A percentile compares a stretch with the other conserved stretches of the same genome.
Conservation (phyloP, 1,140 invertebrate species). For the Drosophila murphyi region DNA sequence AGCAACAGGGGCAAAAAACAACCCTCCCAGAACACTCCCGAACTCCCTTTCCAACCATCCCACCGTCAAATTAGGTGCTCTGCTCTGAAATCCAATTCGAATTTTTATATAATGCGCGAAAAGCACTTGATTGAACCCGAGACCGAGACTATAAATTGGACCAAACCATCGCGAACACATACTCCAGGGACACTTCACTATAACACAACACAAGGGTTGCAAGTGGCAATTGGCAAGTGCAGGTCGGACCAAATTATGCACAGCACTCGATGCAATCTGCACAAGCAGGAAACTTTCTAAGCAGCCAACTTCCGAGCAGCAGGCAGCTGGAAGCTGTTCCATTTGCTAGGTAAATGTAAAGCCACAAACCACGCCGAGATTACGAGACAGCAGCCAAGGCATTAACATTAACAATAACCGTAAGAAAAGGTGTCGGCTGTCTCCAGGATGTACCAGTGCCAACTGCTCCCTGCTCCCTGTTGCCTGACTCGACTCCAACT, state of each 20-base stretch:
- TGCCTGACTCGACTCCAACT: conserved; percentile 18
- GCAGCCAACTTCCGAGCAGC: conserved; percentile 20
- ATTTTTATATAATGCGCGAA: conserved; percentile 81
- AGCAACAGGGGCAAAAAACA: conserved; percentile 61
- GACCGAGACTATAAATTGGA: conserved; percentile 21
- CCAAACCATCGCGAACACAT: conserved; percentile 15
- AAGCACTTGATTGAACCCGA: conserved; percentile 74
- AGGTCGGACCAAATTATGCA: conserved; percentile 5
- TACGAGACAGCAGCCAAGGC: conserved; percentile 45
- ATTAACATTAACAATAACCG: conserved; percentile 65
- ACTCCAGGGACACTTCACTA: conserved; percentile 57
- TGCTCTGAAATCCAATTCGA: conserved; percentile 74
- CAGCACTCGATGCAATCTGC: conserved; percentile 21
- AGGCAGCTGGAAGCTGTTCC: conserved; percentile 68
- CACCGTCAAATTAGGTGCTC: conserved; percentile 63
- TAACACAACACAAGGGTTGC: conserved; percentile 33
- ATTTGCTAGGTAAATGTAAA: conserved; percentile 14
- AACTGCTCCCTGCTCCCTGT: not conserved
- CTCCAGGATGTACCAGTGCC: conserved; percentile 44
- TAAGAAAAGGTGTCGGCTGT: conserved; percentile 77
- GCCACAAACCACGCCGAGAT: conserved; percentile 49
- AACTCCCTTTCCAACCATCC: conserved; percentile 45
- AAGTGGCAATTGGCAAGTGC: conserved; percentile 25
- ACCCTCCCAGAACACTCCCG: not conserved
- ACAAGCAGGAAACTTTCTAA: conserved; percentile 30